A percentile compares a stretch with the other conserved stretches of the same genome.
These are phyloP conservation scores for Hypothenemus hampei DNA, from an alignment of 1,140 invertebrate species.

Conservation along the genomic window DNA sequence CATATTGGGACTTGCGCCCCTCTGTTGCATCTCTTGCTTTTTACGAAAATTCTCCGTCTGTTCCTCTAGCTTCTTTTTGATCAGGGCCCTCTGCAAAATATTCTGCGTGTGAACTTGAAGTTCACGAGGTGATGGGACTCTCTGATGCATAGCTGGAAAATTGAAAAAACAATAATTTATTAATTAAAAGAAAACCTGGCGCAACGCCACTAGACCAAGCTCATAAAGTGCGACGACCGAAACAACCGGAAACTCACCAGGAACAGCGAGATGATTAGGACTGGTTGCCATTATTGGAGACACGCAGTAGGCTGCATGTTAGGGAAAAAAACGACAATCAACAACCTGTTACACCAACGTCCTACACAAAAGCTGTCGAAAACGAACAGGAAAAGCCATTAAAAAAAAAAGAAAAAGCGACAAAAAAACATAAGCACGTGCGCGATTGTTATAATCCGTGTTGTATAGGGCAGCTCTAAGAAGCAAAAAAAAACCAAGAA, in stretches of 20 bases:
- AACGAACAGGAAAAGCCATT: not conserved
- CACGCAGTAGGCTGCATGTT: conserved; percentile 65
- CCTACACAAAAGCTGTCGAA: not conserved
- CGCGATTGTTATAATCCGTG: too few species aligned
- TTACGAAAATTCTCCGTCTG: conserved; percentile 76
- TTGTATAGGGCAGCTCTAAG: too few species aligned
- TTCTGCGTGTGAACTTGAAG: conserved; percentile 75
- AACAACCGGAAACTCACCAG: conserved; percentile 44
- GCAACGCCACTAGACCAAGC: not conserved
- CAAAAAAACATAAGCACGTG: not conserved
- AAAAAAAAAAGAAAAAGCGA: not conserved
- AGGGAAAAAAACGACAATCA: conserved; percentile 33
- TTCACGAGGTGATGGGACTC: conserved; percentile 77
- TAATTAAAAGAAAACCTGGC: not conserved
- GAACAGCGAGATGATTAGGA: conserved; percentile 59
- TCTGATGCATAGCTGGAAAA: conserved; percentile 55
- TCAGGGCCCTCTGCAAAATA: conserved; percentile 75
- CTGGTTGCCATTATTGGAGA: conserved; percentile 60
- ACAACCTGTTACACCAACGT: not conserved
- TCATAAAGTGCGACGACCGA: too few species aligned
- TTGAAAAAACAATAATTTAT: conserved; percentile 1
- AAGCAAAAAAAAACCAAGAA: not conserved
- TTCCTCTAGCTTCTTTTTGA: conserved; percentile 82
- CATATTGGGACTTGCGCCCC: conserved; percentile 41
- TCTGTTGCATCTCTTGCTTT: conserved; percentile 65